Evolutionary conservation across 2,888 invertebrate genomes (phyloP), one percentile per base, ranked within the genome.

Genomic region (Malachius bipustulatus): DNA sequence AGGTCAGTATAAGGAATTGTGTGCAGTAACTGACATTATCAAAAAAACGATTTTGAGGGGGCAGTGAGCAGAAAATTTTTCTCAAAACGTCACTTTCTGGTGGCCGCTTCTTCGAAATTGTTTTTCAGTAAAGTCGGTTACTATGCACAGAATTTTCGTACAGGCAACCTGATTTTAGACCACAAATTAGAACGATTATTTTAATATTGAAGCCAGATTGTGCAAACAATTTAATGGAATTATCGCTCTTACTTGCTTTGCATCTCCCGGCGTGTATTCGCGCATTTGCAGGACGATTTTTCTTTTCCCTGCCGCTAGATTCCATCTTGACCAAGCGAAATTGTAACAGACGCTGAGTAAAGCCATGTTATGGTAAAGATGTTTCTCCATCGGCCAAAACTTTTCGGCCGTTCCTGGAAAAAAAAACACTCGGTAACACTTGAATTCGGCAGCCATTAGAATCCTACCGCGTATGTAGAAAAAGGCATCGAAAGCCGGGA

Each of bases 291-390:
- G 60, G 1, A 82, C 68, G 12, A 82, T 71, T 29, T 70, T 71
- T 2, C 75, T 61, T 32, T 66, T 58, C 0, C 75, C 76, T 0
- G 73, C 72, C 2, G 64, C 47, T 0, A 67, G 59, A 47, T 81
- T 81, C 79, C 79, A 80, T 34, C 77, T 66, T 40, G 48, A 61
- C 82, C 85, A 89, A 14, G 82, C 73, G 49, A 87, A 88, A 56
- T 80, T 80, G 53, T 81, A 82, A 8, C 77, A 72, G 2, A 73
- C 66, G 6, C 75, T 73, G 9, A 83, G 58, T 24, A 77, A 70
- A 0, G 85, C 82, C 75, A 89, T 83, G 44, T 82, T 80, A 41
- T 76, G 74, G 54, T 83, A 84, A 28, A 78, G 66, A 60, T 87
- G 85, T 41, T 73, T 69, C 56, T 85, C 84, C 54, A 75, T 67